phyloP scores from a whole-genome alignment of 2,113 vertebrate species.

The Phocoena phocoena region DNA sequence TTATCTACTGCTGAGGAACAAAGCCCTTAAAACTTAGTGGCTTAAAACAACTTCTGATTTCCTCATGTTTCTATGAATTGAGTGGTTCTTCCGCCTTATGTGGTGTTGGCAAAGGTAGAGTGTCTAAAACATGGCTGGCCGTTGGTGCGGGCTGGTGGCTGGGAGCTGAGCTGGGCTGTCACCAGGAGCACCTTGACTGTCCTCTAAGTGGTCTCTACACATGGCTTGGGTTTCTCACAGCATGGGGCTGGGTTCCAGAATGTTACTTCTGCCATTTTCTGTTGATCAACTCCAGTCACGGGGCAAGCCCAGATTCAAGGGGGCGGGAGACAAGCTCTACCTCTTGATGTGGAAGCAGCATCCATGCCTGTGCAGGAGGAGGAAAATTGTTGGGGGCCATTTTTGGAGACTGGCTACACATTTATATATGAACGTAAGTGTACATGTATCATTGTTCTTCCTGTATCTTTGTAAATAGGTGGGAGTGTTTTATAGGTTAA shows the following conservation, averaged over 20 bases:
- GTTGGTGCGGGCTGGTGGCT: background rate
- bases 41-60: background rate
- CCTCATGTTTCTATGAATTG: background rate
- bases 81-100: background rate
- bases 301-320: background rate
- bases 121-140: background rate
- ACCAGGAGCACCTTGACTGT: background rate
- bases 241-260: background rate
- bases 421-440: background rate
- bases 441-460: background rate
- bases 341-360: background rate
- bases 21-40: background rate
- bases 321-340: background rate
- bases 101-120: background rate
- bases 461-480: background rate
- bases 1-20: background rate
- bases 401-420: background rate
- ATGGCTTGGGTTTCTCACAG: background rate
- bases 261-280: background rate
- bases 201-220: background rate
- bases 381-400: background rate
- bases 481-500: background rate
- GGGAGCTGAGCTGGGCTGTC: background rate
- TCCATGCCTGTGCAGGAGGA: background rate
- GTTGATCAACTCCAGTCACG: background rate